A percentile compares a stretch with the other conserved stretches of the same genome.
Conservation (phyloP, 2,797 vertebrate genomes). For the Rhabdomys pumilio region DNA sequence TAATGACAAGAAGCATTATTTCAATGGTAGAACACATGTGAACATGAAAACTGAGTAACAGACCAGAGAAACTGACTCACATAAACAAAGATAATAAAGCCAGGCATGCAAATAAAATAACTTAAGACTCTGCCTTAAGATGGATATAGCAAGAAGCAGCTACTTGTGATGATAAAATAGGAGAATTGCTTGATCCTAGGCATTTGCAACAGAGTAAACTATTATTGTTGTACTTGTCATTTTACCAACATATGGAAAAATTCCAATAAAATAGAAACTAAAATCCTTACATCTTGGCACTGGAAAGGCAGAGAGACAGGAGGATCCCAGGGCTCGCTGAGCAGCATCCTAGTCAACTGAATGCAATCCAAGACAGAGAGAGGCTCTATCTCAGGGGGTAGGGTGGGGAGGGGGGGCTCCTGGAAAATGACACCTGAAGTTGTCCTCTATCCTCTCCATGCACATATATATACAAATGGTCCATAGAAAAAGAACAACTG, state of each 20-base stretch:
- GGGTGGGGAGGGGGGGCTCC: too few species aligned
- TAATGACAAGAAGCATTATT: not conserved
- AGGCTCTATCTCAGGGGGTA: not conserved
- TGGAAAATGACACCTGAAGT: not conserved
- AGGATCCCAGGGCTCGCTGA: not conserved
- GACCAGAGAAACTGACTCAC: not conserved
- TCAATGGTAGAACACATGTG: not conserved
- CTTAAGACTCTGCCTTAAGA: not conserved
- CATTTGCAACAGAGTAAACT: not conserved
- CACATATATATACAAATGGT: not conserved
- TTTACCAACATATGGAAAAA: constrained; percentile 1
- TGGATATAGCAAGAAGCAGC: not conserved
- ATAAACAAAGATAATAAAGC: not conserved
- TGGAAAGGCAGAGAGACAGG: not conserved
- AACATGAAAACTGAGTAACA: not conserved
- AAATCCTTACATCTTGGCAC: not conserved
- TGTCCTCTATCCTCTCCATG: not conserved
- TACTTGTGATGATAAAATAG: not conserved
- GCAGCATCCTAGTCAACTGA: not conserved
- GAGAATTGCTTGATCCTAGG: not conserved
- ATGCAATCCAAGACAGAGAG: not conserved
- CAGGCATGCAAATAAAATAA: not conserved
- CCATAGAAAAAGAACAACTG: not conserved
- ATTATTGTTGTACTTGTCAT: not conserved
- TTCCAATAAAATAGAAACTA: not conserved